Percentiles rank a stretch among this genome's conserved stretches.
These are phyloP conservation scores for Chrysolina americana DNA, from an alignment of 2,888 invertebrate genomes.

Conservation along the genomic window DNA sequence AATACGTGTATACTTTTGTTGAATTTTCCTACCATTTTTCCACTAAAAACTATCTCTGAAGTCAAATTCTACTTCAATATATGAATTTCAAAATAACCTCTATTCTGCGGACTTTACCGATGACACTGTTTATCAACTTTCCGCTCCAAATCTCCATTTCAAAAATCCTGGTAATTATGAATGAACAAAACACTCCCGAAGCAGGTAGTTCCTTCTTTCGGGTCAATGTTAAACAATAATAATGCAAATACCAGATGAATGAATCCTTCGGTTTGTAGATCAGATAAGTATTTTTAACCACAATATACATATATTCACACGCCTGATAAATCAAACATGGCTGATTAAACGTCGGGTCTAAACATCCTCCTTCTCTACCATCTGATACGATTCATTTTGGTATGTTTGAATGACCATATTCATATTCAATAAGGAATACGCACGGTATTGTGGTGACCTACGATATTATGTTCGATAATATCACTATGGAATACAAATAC, in stretches of 20 bases:
- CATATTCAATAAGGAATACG: slow-evolving; percentile 54
- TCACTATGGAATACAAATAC: slow-evolving; percentile 48
- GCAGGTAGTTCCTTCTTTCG: slow-evolving; percentile 21
- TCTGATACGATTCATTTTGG: slow-evolving; percentile 58
- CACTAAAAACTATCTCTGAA: no score
- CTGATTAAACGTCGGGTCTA: slow-evolving; percentile 42
- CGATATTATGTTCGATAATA: slow-evolving; percentile 51
- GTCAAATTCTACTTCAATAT: no score
- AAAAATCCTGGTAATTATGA: not conserved
- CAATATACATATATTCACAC: slow-evolving; percentile 50
- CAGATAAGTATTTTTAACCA: slow-evolving; percentile 34
- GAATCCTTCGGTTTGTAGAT: slow-evolving; percentile 29
- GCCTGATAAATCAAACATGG: slow-evolving; percentile 50
- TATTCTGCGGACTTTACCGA: no score
- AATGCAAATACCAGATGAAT: slow-evolving; percentile 22
- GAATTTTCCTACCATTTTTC: no score
- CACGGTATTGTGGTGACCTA: slow-evolving; percentile 53
- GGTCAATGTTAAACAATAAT: slow-evolving; percentile 26
- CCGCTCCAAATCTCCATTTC: no score
- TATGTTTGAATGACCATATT: slow-evolving; percentile 58
- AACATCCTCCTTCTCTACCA: slow-evolving; percentile 58
- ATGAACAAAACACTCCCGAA: not conserved
- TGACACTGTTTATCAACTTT: no score
- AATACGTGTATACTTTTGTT: no score
- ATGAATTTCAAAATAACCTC: no score